Evolutionary conservation across 2,888 invertebrate species (phyloP).

Genomic region (Ditula angustiorana): DNA sequence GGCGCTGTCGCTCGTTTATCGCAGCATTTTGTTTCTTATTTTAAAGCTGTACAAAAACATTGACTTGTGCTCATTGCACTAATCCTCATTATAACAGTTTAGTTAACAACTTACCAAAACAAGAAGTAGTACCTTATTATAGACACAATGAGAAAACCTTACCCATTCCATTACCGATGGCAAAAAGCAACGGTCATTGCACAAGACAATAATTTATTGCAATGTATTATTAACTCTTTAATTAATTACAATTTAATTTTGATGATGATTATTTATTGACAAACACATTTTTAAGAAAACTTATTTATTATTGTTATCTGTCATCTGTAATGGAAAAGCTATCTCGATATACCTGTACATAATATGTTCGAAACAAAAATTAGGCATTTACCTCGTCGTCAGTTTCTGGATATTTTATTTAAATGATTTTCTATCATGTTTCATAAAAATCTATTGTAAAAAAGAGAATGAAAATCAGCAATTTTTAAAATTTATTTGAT

Average conservation of each 20-base stretch:
- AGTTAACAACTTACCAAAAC: slow-evolving; percentile 11
- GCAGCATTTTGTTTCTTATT: slow-evolving; percentile 23
- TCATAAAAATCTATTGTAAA: background rate
- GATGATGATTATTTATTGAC: background rate
- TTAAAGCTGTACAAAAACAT: slow-evolving; percentile 13
- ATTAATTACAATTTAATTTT: background rate
- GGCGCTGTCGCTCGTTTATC: slow-evolving; percentile 11
- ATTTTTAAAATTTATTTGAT: background rate
- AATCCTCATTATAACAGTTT: slow-evolving; percentile 6
- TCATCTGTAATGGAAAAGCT: slow-evolving; percentile 8
- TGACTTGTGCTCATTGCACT: slow-evolving; percentile 16
- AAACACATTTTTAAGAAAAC: background rate
- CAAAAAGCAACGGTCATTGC: background rate
- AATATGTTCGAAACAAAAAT: slow-evolving; percentile 1
- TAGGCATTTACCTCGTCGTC: background rate
- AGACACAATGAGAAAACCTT: background rate
- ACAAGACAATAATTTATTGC: background rate
- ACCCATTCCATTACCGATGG: slow-evolving; percentile 3
- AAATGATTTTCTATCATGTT: background rate
- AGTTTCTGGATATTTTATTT: background rate
- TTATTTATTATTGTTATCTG: slow-evolving; percentile 2
- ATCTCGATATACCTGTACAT: background rate
- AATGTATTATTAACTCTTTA: background rate
- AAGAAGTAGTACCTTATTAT: background rate
- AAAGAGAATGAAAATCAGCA: too few species aligned